These are phyloP conservation scores for Drosophila ohnishii DNA, from an alignment of 1,140 invertebrate species.

Conservation along the genomic window DNA sequence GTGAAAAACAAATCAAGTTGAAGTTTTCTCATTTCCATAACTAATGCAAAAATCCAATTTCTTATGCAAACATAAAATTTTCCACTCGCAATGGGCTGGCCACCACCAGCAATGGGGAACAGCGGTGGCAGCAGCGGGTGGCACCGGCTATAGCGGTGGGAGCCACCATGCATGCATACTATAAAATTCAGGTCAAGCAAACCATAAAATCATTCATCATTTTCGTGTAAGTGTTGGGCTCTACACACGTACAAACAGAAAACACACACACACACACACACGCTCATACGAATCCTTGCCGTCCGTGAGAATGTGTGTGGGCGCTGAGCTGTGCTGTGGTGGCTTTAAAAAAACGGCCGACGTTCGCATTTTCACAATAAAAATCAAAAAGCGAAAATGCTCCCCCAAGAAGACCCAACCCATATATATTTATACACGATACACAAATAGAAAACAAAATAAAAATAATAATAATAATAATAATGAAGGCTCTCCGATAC, in stretches of 20 bases:
- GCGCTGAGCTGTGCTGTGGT: slow-evolving; percentile 34
- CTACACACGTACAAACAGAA: slow-evolving; percentile 56
- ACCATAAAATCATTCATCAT: slow-evolving; percentile 83
- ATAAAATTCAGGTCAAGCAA: slow-evolving; percentile 82
- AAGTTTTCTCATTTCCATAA: slow-evolving; percentile 83
- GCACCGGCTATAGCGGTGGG: slow-evolving; percentile 4
- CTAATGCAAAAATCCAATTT: slow-evolving; percentile 83
- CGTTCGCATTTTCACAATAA: slow-evolving; percentile 80
- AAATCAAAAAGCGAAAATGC: slow-evolving; percentile 71
- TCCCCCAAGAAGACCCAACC: slow-evolving; percentile 50
- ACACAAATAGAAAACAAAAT: slow-evolving; percentile 72
- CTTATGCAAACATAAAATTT: slow-evolving; percentile 83
- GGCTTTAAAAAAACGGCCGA: slow-evolving; percentile 75
- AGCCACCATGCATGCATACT: slow-evolving; percentile 71
- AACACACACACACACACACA: slow-evolving; percentile 44
- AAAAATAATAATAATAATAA: slow-evolving; percentile 75
- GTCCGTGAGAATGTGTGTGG: slow-evolving; percentile 29
- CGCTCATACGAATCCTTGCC: slow-evolving; percentile 55
- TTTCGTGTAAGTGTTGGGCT: slow-evolving; percentile 79
- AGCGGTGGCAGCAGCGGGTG: slow-evolving; percentile 3
- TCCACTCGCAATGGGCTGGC: slow-evolving; percentile 74
- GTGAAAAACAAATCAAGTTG: slow-evolving; percentile 82
- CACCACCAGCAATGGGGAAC: neutral
- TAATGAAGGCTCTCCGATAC: slow-evolving; percentile 61
- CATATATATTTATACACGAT: slow-evolving; percentile 23